A percentile compares a stretch with the other conserved stretches of the same genome.
These are phyloP conservation scores for Lethocerus indicus DNA, from an alignment of 1,140 invertebrate species.

Conservation along the genomic window DNA sequence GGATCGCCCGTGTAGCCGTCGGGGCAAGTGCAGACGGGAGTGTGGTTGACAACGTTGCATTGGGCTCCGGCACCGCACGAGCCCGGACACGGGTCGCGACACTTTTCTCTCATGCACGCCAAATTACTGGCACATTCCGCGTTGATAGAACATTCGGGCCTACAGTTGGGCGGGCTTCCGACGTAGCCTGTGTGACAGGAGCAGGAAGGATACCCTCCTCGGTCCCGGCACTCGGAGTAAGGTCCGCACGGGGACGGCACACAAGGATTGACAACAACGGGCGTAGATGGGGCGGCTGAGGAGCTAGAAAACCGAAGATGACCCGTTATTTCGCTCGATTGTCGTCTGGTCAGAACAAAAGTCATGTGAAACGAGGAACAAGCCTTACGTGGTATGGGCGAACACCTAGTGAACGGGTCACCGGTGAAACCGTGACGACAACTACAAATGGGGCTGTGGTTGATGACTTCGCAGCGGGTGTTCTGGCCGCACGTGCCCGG, in stretches of 20 bases:
- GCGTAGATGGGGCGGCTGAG: not conserved
- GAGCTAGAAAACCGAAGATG: conserved; percentile 4
- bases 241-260: conserved; percentile 35
- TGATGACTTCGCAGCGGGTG: conserved; percentile 34
- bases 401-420: conserved; percentile 43
- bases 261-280: conserved; percentile 21
- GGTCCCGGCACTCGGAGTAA: conserved; percentile 33
- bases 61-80: conserved; percentile 42
- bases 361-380: not conserved
- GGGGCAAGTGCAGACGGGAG: conserved; percentile 32
- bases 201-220: conserved; percentile 33
- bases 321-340: conserved; percentile 13
- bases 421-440: conserved; percentile 33
- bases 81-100: conserved; percentile 55
- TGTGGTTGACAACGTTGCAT: conserved; percentile 36
- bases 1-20: conserved; percentile 36
- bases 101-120: conserved; percentile 39
- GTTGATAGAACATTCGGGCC: conserved; percentile 36
- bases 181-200: conserved; percentile 34
- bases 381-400: conserved; percentile 6
- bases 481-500: conserved; percentile 39
- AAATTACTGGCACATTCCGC: conserved; percentile 33
- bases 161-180: conserved; percentile 32
- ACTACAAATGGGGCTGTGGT: conserved; percentile 38
- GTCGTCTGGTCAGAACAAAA: not conserved